Conservation (phyloP, 2,113 vertebrate species). For the Riparia riparia region DNA sequence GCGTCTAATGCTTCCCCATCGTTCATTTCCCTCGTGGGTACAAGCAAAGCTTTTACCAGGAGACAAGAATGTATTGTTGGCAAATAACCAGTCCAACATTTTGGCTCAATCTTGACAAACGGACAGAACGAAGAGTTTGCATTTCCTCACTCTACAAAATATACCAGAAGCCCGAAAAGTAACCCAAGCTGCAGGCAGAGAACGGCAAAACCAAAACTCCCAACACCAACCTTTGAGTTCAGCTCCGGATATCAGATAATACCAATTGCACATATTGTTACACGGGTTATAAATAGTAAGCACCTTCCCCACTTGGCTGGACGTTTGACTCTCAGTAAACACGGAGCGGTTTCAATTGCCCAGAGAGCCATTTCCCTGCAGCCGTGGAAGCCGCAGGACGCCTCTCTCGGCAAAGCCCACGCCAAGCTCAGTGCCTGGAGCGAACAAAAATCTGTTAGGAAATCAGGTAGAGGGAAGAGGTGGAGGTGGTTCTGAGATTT, state of each 20-base stretch:
- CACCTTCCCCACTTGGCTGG: conserved; percentile 21
- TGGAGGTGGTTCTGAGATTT: not conserved
- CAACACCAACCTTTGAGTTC: not conserved
- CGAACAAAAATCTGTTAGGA: conserved; percentile 1
- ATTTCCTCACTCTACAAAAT: not conserved
- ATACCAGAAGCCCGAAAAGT: not conserved
- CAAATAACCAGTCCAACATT: not conserved
- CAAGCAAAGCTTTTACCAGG: not conserved
- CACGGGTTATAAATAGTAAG: conserved; percentile 49
- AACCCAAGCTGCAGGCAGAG: not conserved
- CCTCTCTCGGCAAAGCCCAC: not conserved
- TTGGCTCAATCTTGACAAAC: not conserved
- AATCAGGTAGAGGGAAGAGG: conserved; percentile 21
- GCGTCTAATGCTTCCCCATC: not conserved
- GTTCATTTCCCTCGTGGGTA: not conserved
- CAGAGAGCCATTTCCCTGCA: not conserved
- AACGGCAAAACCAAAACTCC: not conserved
- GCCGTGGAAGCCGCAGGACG: accelerated
- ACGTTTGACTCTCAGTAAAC: conserved; percentile 23
- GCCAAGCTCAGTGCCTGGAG: conserved; percentile 10
- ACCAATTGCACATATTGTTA: not conserved
- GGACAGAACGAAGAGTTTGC: not conserved
- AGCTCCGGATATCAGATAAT: not conserved
- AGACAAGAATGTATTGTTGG: not conserved
- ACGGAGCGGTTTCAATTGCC: not conserved